phyloP scores from a whole-genome alignment of 2,113 vertebrate species.

The Numenius arquata region DNA sequence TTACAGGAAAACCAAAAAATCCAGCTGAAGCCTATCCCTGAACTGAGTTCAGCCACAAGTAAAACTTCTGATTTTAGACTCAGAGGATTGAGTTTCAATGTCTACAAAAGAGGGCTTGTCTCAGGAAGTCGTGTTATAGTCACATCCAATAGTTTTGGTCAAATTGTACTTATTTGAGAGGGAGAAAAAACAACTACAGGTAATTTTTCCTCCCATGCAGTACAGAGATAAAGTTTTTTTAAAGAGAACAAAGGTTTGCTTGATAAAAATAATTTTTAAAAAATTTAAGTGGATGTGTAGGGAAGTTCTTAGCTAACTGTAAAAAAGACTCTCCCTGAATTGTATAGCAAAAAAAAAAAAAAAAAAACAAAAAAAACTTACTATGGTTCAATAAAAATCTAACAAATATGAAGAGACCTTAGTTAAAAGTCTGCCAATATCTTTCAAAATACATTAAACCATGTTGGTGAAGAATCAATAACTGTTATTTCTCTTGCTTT shows the following conservation, averaged over 20 bases:
- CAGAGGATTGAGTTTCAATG: background rate
- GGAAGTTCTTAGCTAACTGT: background rate
- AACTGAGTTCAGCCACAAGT: background rate
- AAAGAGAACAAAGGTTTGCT: background rate
- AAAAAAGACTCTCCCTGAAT: background rate
- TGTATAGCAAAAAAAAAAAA: background rate
- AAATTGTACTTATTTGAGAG: background rate
- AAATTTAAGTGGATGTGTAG: background rate
- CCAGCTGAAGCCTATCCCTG: background rate
- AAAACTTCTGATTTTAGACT: background rate
- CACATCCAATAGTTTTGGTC: background rate
- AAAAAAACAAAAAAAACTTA: background rate
- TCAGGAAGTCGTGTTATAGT: background rate
- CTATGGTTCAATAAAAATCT: background rate
- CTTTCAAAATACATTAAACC: constrained; percentile 21
- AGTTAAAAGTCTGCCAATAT: background rate
- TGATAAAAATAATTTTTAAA: background rate
- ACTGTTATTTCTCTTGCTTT: constrained; percentile 15
- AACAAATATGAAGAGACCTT: background rate
- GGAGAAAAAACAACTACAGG: background rate
- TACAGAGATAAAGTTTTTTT: background rate
- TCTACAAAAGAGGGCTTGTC: background rate
- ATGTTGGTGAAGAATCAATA: constrained; percentile 7
- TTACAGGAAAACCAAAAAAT: background rate
- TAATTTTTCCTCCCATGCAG: background rate